phyloP scores from a whole-genome alignment of 2,888 invertebrate species.

The Phytoseiulus persimilis region DNA sequence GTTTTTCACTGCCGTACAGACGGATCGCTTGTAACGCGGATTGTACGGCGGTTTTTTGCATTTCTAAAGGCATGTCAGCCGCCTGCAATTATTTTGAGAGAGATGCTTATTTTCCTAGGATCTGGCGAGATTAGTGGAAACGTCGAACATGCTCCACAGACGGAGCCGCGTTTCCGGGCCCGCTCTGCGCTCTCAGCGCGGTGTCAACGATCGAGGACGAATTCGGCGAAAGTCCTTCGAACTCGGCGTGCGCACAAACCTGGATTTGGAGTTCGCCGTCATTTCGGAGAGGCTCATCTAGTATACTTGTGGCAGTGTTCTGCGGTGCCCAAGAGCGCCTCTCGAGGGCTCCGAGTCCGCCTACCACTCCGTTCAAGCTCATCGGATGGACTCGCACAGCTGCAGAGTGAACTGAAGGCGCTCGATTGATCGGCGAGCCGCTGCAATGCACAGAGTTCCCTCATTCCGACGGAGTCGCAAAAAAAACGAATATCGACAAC shows the following conservation, averaged over 20 bases:
- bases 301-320: not conserved
- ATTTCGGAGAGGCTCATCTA: constrained; percentile 14
- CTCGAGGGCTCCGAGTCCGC: not conserved
- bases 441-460: not conserved
- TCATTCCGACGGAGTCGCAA: not conserved
- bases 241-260: not conserved
- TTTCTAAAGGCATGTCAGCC: constrained; percentile 46
- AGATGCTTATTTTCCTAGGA: not conserved
- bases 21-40: constrained; percentile 45
- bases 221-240: no score
- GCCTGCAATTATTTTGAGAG: constrained; percentile 44
- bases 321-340: constrained; percentile 17
- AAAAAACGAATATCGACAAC: not conserved
- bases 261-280: constrained; percentile 26
- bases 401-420: constrained; percentile 26
- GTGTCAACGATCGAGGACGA: no score
- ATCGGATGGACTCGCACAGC: not conserved
- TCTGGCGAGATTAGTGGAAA: no score
- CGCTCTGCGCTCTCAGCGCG: no score
- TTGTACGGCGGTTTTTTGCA: constrained; percentile 46
- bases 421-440: constrained; percentile 28
- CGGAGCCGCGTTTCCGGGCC: no score
- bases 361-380: not conserved
- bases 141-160: no score
- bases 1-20: constrained; percentile 46